Base-by-base conservation (phyloP, 1,140 invertebrate species). In the Pemphigus obesinymphae region DNA sequence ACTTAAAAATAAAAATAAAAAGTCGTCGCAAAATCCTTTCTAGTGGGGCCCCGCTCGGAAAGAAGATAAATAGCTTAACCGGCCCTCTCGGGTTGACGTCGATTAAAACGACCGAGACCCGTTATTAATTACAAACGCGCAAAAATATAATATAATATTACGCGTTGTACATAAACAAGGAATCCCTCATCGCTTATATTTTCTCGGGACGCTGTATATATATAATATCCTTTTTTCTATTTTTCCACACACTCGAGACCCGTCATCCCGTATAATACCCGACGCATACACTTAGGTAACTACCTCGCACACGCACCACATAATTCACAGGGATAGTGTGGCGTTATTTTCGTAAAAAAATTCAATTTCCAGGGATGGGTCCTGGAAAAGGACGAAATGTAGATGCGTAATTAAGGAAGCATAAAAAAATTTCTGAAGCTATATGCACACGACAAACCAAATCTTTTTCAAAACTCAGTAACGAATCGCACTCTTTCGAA, bases 21-120 rank as follows among this genome's bases (percentile, higher is more conserved):
- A 80, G 55, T 80, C 76, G 55, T 80, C 76, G 40, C 55, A 50
- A 80, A 80, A 80, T 80, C 76, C 37, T 80, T 80, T 80, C 55
- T 43, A 26, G 76, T 58, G 23, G n/a, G n/a, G n/a, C n/a, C 34
- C 17, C 50, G 50, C 50, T 31, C 26, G 55, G 7, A 61, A 80
- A 80, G 55, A 80, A 80, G 53, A 80, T 80, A 80, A 80, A 63
- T 80, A 80, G 53, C 76, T 15, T 40, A 20, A 78, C 75, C n/a
- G n/a, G n/a, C 50, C 73, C 73, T 23, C 31, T 15, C 53, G 73
- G 76, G 76, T 80, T 63, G 76, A 80, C 76, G 76, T 80, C 76
- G 76, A 80, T 80, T 80, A 63, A 80, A 80, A 29, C 55, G 76
- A 80, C 75, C 75, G 55, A 58, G 31, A 34, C 48, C 53, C 40